Evolutionary conservation across 2,888 invertebrate species (phyloP).

Genomic region (Hesperia comma): DNA sequence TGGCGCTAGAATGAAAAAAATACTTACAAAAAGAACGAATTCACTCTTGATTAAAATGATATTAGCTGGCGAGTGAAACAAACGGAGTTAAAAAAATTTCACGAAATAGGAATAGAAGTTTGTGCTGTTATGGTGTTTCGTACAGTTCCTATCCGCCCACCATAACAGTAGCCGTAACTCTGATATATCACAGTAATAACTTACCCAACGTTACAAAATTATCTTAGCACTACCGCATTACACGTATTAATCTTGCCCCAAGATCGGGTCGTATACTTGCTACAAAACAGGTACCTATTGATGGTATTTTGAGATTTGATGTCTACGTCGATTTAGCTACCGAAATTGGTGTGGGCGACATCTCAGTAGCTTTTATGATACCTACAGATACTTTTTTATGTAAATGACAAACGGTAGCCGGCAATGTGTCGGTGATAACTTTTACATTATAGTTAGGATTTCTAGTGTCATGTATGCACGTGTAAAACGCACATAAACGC

Average conservation of each 20-base stretch:
- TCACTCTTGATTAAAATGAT: too few species aligned
- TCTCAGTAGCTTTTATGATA: neutral
- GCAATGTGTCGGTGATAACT: too few species aligned
- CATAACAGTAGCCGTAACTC: neutral
- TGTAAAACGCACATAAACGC: too few species aligned
- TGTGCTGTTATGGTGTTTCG: too few species aligned
- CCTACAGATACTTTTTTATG: too few species aligned
- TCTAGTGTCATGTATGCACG: too few species aligned
- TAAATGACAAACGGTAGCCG: neutral
- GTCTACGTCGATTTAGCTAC: neutral
- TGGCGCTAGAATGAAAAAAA: too few species aligned
- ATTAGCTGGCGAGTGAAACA: too few species aligned
- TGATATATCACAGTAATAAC: neutral
- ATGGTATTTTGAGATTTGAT: conserved; percentile 2
- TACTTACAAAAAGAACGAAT: too few species aligned
- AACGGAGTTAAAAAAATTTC: too few species aligned
- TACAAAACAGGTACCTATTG: conserved; percentile 2
- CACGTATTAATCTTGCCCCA: conserved; percentile 12
- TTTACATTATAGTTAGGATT: too few species aligned
- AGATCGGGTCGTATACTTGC: neutral
- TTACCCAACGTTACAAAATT: neutral
- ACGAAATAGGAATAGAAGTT: too few species aligned
- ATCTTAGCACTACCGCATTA: conserved; percentile 9
- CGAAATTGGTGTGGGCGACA: neutral
- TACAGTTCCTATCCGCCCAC: neutral